Evolutionary conservation across 2,797 vertebrate species (phyloP), one percentile per base, ranked within the genome.

Genomic region (Myotis findleyi): DNA sequence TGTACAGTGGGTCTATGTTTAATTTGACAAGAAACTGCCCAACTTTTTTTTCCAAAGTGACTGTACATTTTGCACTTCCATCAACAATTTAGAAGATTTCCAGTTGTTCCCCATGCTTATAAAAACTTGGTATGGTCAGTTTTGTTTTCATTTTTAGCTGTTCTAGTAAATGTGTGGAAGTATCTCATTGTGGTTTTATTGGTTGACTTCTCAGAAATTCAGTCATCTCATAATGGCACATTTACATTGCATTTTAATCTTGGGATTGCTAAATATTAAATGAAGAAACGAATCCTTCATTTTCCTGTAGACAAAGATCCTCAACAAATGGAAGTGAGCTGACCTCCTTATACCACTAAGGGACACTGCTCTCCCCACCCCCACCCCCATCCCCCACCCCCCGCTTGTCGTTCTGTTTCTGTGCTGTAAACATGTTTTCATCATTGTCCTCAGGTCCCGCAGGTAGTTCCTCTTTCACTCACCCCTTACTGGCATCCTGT

Each of bases 351-450:
- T 77, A 21, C 49, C 20, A 8, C 41, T 36, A 36, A 77, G 25
- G 41, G 41, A 14, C 33, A 1, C 69, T 53, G 23, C 64, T 77
- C 62, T 44, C 41, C 8, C 44, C 12, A 10, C 2, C 44, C 44
- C 44, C 11, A 11, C 11, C 44, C 44, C 12, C 44, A 13, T 3
- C 44, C 17, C 30, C 88, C 53, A 1, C 17, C 30, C n/a, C 25
- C 55, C 38, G 38, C 38, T 17, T 87, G 79, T 75, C 0, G 86
- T 91, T 89, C 44, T 49, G 83, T 79, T 84, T 94, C 68, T 55
- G 5, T 76, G 44, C 12, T 5, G 57, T 96, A 96, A 97, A 91
- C 64, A 86, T 75, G 83, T 95, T 94, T 96, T 91, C 79, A 33
- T 36, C n/a, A 0, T 77, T 66, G 38, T 57, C 53, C 62, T 85